A percentile compares a stretch with the other conserved stretches of the same genome.
Conservation (phyloP, 2,888 invertebrate species). For the Salticus scenicus region DNA sequence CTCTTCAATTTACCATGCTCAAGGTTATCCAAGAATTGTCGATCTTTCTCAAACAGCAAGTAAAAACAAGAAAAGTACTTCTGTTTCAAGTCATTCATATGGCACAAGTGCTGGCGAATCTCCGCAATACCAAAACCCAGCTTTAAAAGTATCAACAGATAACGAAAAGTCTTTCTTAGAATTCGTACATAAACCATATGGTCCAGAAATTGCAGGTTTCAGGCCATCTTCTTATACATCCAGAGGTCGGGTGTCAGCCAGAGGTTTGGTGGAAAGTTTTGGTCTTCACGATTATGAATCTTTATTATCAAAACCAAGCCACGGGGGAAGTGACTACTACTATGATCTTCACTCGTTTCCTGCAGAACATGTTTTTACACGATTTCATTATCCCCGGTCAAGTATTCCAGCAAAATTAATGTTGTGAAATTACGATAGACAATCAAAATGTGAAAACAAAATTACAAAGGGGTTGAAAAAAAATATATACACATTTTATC, state of each 20-base stretch:
- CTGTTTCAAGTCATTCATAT: slow-evolving; percentile 15
- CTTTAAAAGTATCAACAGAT: neutral
- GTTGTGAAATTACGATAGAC: no score
- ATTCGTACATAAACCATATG: slow-evolving; percentile 29
- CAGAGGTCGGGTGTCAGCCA: neutral
- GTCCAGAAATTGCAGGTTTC: neutral
- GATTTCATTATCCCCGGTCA: neutral
- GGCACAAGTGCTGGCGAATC: neutral
- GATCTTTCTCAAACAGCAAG: neutral
- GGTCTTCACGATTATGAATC: slow-evolving; percentile 25
- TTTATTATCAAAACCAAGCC: slow-evolving; percentile 12
- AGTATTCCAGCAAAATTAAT: neutral
- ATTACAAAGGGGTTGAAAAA: no score
- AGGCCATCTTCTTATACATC: slow-evolving; percentile 6
- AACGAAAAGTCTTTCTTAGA: slow-evolving; percentile 25
- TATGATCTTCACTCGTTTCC: slow-evolving; percentile 23
- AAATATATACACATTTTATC: no score
- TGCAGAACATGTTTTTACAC: neutral
- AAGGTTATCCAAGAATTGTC: neutral
- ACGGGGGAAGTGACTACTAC: neutral
- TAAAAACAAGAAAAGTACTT: neutral
- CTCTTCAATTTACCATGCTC: neutral
- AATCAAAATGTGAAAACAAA: no score
- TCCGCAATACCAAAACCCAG: neutral
- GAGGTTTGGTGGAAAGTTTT: neutral